phyloP scores from a whole-genome alignment of 2,797 vertebrate species.

The Apogon talboti region DNA sequence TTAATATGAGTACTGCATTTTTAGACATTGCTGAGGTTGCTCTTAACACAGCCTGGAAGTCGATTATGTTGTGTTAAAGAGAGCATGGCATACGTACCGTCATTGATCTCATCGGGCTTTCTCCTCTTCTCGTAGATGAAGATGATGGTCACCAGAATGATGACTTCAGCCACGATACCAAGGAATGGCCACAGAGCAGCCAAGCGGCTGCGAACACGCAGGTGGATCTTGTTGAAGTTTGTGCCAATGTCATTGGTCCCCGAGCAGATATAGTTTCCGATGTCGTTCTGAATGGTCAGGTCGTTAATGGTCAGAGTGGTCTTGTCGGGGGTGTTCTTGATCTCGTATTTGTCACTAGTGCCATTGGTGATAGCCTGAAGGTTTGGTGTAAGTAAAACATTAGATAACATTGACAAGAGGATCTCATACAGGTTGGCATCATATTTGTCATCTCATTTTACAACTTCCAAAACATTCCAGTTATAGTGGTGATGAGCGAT shows the following conservation, averaged over 20 bases:
- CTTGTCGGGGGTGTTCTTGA: conserved; percentile 81
- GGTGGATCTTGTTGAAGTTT: conserved; percentile 37
- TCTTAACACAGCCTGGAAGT: not conserved
- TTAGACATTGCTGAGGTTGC: not conserved
- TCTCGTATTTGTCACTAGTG: conserved; percentile 76
- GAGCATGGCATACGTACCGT: conserved; percentile 84
- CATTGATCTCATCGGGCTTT: conserved; percentile 93
- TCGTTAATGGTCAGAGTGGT: conserved; percentile 81
- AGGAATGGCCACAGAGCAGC: conserved; percentile 98
- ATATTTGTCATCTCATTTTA: not conserved
- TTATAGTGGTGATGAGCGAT: not conserved
- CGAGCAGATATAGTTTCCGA: conserved; percentile 85
- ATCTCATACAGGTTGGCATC: not conserved
- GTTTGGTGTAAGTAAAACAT: not conserved
- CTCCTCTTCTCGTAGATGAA: conserved; percentile 98
- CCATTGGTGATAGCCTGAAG: conserved; percentile 82
- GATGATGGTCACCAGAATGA: conserved; percentile 94
- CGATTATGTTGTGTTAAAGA: not conserved
- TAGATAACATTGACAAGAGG: not conserved
- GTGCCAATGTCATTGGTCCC: conserved; percentile 75
- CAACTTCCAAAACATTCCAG: not conserved
- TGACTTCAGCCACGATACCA: conserved; percentile 95
- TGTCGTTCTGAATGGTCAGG: conserved; percentile 82
- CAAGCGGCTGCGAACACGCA: conserved; percentile 92
- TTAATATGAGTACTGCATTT: not conserved